Percentiles rank a stretch among this genome's conserved stretches.
These are phyloP conservation scores for Monochamus alternatus DNA, from an alignment of 2,888 invertebrate species.

Conservation along the genomic window DNA sequence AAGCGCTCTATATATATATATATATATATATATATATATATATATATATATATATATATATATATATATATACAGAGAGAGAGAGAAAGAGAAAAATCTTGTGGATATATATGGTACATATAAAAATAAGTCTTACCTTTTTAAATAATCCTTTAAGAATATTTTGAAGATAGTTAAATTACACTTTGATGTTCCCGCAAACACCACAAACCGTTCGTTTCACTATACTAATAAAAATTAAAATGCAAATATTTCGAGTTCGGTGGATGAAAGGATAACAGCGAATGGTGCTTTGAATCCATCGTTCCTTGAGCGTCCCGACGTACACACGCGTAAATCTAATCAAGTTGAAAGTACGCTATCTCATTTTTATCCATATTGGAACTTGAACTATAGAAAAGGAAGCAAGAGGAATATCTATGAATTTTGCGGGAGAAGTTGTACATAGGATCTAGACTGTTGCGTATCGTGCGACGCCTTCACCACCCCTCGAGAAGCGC, in stretches of 20 bases:
- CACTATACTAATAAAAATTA: not conserved
- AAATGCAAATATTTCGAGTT: slow-evolving; percentile 14
- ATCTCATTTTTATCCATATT: slow-evolving; percentile 54
- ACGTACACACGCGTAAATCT: slow-evolving; percentile 61
- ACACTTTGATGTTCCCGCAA: not conserved
- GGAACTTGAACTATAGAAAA: slow-evolving; percentile 54
- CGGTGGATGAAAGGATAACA: slow-evolving; percentile 60
- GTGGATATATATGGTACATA: no score
- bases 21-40: no score
- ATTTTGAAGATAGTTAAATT: no score
- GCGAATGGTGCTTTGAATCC: slow-evolving; percentile 63
- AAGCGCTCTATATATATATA: not conserved
- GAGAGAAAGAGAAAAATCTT: no score
- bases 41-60: no score
- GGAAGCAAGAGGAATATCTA: slow-evolving; percentile 53
- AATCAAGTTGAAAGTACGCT: slow-evolving; percentile 56
- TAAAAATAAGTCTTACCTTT: not conserved
- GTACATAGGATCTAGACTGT: slow-evolving; percentile 61
- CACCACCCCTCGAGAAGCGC: slow-evolving; percentile 58
- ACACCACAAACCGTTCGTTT: not conserved
- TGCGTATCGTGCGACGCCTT: slow-evolving; percentile 57
- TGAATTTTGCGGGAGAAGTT: slow-evolving; percentile 53
- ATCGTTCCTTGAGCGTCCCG: slow-evolving; percentile 62
- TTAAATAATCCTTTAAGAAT: not conserved
- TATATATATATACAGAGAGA: no score